Conservation (phyloP, 1,140 invertebrate genomes). For the Heterodera schachtii region DNA sequence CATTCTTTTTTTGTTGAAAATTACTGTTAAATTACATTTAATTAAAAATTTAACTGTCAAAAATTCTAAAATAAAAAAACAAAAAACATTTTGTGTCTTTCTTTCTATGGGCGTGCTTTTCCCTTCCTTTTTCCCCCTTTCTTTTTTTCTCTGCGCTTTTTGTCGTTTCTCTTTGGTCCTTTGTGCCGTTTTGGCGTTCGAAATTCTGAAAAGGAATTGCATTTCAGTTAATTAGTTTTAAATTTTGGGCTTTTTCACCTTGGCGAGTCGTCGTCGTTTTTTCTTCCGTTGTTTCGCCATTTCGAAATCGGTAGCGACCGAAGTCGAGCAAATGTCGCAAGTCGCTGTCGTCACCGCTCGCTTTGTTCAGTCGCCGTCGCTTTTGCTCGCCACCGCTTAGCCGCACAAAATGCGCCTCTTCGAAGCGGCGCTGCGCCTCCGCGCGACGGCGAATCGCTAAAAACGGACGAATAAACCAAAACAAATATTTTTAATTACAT, state of each 20-base stretch:
- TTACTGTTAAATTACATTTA: too few relatives aligned
- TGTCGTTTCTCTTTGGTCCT: background rate
- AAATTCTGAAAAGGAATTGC: background rate
- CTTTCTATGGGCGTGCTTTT: background rate
- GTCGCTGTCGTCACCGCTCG: background rate
- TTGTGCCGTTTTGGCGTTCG: background rate
- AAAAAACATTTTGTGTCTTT: background rate
- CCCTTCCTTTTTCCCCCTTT: background rate
- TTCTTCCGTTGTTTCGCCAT: background rate
- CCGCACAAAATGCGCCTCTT: background rate
- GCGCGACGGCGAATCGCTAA: background rate
- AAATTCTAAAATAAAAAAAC: background rate
- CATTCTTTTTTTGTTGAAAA: too few relatives aligned
- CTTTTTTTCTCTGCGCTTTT: background rate
- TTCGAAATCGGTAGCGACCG: background rate
- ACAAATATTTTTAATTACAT: too few relatives aligned
- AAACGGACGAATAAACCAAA: background rate
- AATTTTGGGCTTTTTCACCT: background rate
- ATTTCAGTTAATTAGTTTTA: background rate
- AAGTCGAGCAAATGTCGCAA: background rate
- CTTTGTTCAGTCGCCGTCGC: background rate
- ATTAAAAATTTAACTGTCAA: too few relatives aligned
- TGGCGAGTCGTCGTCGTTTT: background rate
- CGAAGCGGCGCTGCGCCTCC: background rate
- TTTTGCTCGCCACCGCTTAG: background rate